Conservation (phyloP, 2,113 vertebrate genomes). For the Nyctibius bracteatus region DNA sequence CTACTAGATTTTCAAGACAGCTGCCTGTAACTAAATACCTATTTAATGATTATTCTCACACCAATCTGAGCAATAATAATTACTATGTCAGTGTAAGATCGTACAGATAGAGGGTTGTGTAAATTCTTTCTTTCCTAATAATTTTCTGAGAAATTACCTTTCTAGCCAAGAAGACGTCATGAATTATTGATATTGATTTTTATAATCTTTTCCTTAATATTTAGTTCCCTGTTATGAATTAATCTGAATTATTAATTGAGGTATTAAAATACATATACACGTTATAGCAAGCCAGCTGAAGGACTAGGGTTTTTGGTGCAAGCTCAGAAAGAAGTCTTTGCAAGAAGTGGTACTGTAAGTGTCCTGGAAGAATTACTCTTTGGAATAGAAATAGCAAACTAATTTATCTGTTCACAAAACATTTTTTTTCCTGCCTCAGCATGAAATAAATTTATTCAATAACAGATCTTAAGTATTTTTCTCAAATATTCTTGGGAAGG, state of each 20-base stretch:
- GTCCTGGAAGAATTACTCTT: neutral
- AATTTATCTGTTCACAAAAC: neutral
- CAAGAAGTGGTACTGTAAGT: neutral
- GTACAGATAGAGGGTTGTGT: neutral
- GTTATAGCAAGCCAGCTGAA: neutral
- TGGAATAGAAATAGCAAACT: neutral
- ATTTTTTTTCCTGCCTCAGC: neutral
- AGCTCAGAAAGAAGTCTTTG: neutral
- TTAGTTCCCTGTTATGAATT: slow-evolving; percentile 28
- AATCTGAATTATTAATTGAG: slow-evolving; percentile 58
- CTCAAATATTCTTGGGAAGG: neutral
- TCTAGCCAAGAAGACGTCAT: neutral
- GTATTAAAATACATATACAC: neutral
- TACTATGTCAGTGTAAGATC: neutral
- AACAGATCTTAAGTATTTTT: neutral
- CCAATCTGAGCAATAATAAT: slow-evolving; percentile 2
- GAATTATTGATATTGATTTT: slow-evolving; percentile 51
- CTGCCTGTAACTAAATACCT: slow-evolving; percentile 3
- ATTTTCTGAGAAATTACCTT: slow-evolving; percentile 25
- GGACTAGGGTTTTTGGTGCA: neutral
- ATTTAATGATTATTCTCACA: neutral
- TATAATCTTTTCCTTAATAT: slow-evolving; percentile 35
- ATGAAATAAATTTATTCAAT: neutral
- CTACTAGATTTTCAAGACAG: slow-evolving; percentile 12
- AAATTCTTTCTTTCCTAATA: slow-evolving; percentile 45